These are phyloP conservation scores for Theristicus caerulescens DNA, from an alignment of 2,113 vertebrate genomes.

Conservation along the genomic window DNA sequence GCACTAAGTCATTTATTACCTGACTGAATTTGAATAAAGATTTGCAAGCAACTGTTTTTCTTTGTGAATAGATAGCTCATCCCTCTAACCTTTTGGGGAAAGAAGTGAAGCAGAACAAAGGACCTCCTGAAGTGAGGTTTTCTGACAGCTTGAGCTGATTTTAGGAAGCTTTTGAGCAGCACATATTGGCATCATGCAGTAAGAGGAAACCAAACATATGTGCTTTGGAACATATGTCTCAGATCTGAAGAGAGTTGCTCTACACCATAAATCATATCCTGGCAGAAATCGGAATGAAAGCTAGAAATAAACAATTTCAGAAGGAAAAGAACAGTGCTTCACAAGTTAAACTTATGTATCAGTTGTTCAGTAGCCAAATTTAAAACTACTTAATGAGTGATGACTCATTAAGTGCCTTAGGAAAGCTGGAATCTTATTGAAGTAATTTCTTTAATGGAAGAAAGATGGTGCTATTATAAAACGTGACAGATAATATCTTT, in stretches of 20 bases:
- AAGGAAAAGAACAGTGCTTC: background rate
- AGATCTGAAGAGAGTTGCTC: background rate
- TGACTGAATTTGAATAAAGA: background rate
- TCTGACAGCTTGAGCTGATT: background rate
- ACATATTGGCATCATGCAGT: background rate
- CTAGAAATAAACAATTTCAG: background rate
- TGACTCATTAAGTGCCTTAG: background rate
- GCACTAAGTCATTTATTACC: background rate
- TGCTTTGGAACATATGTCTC: background rate
- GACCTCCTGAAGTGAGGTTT: background rate
- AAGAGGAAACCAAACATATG: background rate
- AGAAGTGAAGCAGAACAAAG: background rate
- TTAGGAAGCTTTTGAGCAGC: background rate
- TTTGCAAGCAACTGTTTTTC: background rate
- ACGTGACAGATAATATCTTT: conserved; percentile 48
- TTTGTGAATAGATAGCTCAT: background rate
- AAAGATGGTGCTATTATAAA: conserved; percentile 74
- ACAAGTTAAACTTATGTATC: background rate
- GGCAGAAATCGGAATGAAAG: background rate
- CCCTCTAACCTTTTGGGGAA: background rate
- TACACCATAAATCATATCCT: background rate
- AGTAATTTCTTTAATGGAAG: conserved; percentile 71
- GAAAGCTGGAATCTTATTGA: conserved; percentile 23
- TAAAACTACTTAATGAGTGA: conserved; percentile 2
- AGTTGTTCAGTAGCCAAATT: background rate